Conservation (phyloP, 2,113 vertebrate species). For the Phylloscopus trochiloides region DNA sequence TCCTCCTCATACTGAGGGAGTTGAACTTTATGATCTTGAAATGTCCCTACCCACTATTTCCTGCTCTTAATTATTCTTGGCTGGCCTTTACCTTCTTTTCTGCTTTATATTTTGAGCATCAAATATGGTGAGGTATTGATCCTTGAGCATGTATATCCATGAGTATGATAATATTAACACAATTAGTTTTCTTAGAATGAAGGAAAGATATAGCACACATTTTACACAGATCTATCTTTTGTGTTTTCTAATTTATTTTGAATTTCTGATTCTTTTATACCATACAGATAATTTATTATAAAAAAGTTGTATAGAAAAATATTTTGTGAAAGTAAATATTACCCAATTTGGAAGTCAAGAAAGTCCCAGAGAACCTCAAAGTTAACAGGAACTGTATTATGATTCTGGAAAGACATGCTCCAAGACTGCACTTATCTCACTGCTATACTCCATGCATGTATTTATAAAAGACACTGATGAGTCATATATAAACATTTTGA, state of each 20-base stretch:
- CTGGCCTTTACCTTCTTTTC: background rate
- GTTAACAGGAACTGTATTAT: background rate
- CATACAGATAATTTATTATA: background rate
- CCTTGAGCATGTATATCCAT: background rate
- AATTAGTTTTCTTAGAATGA: background rate
- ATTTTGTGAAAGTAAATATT: background rate
- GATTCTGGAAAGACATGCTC: background rate
- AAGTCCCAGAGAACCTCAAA: background rate
- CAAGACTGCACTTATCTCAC: background rate
- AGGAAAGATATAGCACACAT: background rate
- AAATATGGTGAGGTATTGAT: background rate
- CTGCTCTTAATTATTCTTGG: background rate
- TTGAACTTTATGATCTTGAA: background rate
- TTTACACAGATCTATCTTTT: background rate
- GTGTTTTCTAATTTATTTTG: background rate
- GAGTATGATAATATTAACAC: background rate
- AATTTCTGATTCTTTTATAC: background rate
- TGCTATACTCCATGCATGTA: background rate
- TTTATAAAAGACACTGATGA: slow-evolving; percentile 45
- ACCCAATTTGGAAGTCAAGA: background rate
- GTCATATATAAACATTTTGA: slow-evolving; percentile 46
- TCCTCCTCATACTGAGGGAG: rapidly evolving
- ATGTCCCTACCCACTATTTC: background rate
- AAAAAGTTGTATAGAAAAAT: background rate
- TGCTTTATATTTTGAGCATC: background rate